Conservation (phyloP, 2,888 invertebrate genomes). For the Oxystoma pomonae region DNA sequence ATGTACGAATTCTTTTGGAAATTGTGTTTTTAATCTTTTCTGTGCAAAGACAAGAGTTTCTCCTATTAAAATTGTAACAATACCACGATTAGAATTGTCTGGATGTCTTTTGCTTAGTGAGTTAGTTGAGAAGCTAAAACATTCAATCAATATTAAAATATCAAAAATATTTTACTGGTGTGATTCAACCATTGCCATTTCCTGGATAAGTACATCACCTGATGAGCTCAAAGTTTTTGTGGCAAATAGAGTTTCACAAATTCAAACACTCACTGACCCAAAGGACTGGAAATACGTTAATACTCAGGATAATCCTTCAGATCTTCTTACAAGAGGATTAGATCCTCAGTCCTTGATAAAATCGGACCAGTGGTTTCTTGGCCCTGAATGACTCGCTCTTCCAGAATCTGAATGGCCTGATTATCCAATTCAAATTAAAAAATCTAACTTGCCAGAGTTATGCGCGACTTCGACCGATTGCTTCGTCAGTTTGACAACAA, state of each 20-base stretch:
- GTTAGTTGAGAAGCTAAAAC: neutral
- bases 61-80: conserved; percentile 16
- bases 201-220: conserved; percentile 8
- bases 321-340: neutral
- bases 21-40: conserved; percentile 10
- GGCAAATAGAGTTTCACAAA: conserved; percentile 10
- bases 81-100: conserved; percentile 23
- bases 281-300: conserved; percentile 9
- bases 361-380: no score
- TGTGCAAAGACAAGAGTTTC: conserved; percentile 22
- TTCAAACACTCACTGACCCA: neutral
- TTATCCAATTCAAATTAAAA: neutral
- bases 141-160: neutral
- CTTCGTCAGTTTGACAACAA: neutral
- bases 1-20: conserved; percentile 6
- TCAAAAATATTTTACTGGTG: neutral
- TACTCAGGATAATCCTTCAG: conserved; percentile 9
- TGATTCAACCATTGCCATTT: conserved; percentile 15
- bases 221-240: conserved; percentile 11
- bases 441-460: neutral
- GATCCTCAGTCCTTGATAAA: no score
- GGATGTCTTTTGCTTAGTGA: conserved; percentile 1
- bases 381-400: no score
- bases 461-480: neutral
- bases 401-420: no score